Evolutionary conservation across 2,888 invertebrate species (phyloP), one percentile per base, ranked within the genome.

Genomic region (Ochropleura leucogaster): DNA sequence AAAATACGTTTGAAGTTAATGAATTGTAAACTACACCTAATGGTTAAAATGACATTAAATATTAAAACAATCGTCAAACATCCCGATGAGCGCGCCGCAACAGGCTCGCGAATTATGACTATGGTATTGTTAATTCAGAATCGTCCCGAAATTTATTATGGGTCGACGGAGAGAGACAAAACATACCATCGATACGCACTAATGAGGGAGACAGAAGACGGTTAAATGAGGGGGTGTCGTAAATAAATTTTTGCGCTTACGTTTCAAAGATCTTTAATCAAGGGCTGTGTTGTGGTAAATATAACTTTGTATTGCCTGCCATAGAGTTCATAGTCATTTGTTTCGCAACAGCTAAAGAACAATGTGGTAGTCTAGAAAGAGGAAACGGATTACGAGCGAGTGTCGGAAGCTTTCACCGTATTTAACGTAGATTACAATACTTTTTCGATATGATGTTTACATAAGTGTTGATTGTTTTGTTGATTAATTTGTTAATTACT

Each of bases 201-300:
- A 83, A 82, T 80, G 92, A 94, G 88, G 84, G 92, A 89, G 94
- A 94, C 83, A 86, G 85, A 87, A 89, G 83, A 90, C 84, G 88
- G 90, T 91, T 93, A 94, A 94, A 94, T 93, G 92, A 93, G 94
- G 92, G 94, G 93, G 94, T 94, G 94, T 94, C 93, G 92, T 94
- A 94, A 94, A 94, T 94, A 94, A 89, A 93, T 93, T 94, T 93
- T 92, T 90, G 89, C 89, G 89, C 91, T 92, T 90, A 91, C 89
- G 91, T 90, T 92, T 92, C 92, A 92, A 93, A 93, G 91, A 93
- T 93, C 91, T 89, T 92, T 91, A 91, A 91, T 90, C 83, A 85
- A 72, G 63, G 18, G 8, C 30, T 59, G 49, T 53, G 77, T 74
- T 63, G 55, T 82, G 77, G 83, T 74, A 89, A 86, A 89, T 76